Base-by-base conservation (phyloP, 2,888 invertebrate genomes). In the Dyspetes luteomarginatus region DNA sequence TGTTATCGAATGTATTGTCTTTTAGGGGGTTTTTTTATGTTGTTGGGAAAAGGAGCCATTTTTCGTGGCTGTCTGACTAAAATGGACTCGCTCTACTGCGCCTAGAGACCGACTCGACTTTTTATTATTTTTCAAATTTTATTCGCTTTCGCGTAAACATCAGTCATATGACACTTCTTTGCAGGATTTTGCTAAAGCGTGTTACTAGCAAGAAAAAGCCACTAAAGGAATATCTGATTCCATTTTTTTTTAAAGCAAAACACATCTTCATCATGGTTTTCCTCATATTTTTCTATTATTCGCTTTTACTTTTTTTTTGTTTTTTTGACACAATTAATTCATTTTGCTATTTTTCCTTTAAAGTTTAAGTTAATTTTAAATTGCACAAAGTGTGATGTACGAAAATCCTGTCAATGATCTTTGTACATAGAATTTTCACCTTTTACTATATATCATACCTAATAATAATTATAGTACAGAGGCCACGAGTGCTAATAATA, bases 231-330 rank as follows among this genome's bases (percentile, higher is more conserved):
- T 36, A 19, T 17, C 12, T 62, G n/a, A n/a, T 72, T 56, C 36
- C 15, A 48, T 17, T 22, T 67, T 41, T 68, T 45, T 36, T 56
- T 30, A 67, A 79, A 79, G 74, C 74, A 75, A 58, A 79, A 79
- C 60, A 72, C 81, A 58, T n/a, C 9, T 41, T 72, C 62, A 43
- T 52, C 48, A 45, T 58, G n/a, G 48, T 67, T 76, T 77, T 68
- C 17, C 65, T 50, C 17, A 62, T 50, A 30, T 19, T 17, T 19
- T 72, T 78, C 75, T 78, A 81, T 81, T 68, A 64, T 45, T 73
- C 67, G n/a, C 5, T 65, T 75, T 19, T 5, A 1, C 1, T 36
- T 55, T 41, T 15, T 64, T 28, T 30, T 55, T 68, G 28, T 26
- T 62, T 60, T 24, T 52, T 75, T 64, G 30, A 68, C 62, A 79